A percentile compares a stretch with the other conserved stretches of the same genome.
Conservation (phyloP, 1,140 invertebrate genomes). For the Drosophila virilis region DNA sequence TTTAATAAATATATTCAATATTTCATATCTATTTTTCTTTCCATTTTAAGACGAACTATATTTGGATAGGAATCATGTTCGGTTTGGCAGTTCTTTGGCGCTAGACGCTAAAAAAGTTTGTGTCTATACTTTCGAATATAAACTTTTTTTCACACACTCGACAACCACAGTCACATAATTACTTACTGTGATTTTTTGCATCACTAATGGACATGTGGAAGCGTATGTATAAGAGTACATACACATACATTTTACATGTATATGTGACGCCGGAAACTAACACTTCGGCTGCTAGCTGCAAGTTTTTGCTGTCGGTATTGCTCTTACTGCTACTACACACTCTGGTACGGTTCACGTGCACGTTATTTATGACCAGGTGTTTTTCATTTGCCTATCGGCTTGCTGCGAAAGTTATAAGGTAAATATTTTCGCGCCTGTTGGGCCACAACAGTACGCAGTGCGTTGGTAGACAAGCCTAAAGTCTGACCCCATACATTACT, state of each 20-base stretch:
- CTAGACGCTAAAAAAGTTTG: too few species aligned
- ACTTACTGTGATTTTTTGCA: too few species aligned
- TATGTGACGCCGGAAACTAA: conserved; percentile 1
- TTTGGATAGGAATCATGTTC: too few species aligned
- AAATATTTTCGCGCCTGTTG: conserved; percentile 37
- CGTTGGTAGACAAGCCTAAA: conserved; percentile 1
- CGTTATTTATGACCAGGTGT: conserved; percentile 61
- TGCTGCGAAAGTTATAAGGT: conserved; percentile 35
- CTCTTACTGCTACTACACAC: background rate
- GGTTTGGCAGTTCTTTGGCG: too few species aligned
- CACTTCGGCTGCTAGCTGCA: conserved; percentile 2
- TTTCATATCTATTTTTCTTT: too few species aligned
- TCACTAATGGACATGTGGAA: background rate
- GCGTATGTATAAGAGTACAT: background rate
- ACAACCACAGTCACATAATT: too few species aligned
- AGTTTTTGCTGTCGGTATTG: conserved; percentile 20
- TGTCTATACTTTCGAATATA: too few species aligned
- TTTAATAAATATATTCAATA: too few species aligned
- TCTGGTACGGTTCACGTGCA: conserved; percentile 12
- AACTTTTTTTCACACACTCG: too few species aligned
- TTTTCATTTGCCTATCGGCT: conserved; percentile 68
- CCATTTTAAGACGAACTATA: too few species aligned
- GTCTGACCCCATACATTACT: background rate
- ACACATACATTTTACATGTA: background rate
- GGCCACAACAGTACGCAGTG: conserved; percentile 14